Base-by-base conservation (phyloP, 2,888 invertebrate genomes). In the Trichacis sp. region DNA sequence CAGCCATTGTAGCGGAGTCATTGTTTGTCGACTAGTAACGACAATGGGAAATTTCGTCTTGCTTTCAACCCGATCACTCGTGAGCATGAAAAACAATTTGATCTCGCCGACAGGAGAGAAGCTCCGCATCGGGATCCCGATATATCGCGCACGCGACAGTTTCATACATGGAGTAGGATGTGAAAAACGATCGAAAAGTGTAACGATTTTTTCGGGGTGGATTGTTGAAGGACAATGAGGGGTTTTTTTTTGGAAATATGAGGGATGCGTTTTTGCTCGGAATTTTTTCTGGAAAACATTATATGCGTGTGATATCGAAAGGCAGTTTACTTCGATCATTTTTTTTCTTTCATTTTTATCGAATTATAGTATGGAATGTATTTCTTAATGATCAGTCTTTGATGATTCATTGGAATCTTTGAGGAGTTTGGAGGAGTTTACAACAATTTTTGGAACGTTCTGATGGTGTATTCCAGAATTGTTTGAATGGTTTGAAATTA, bases 11-110 rank as follows among this genome's bases (percentile, higher is more conserved):
- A 20, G 18, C 42, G 24, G 17, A 36, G 36, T 46, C 48, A 67
- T 73, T 73, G 73, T 74, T 67, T 72, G 73, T 71, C 58, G 66
- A n/a, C 66, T 69, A 8, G 53, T 54, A 48, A 48, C 20, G 48
- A 36, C 71, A 49, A 75, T 73, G 74, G 73, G 68, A 54, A 61
- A 38, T 49, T 49, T 38, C 49, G 36, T 36, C 49, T 49, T 30
- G 33, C 19, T 46, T 24, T 58, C 58, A 58, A 51, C 51, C 51
- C 51, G 58, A 58, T 38, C 48, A 30, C 17, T 17, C 48, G 14
- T 29, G 38, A 58, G 19, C 19, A 49, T 47, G 33, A 47, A 52
- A 42, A 36, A 52, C 42, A 52, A 48, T 52, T 33, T 33, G 15
- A 42, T 47, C 30, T 19, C 17, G 19, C 12, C 45, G 47, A 12